Percentiles rank a stretch among this genome's conserved stretches.
Conservation (phyloP, 2,797 vertebrate genomes). For the Xenopus petersii region DNA sequence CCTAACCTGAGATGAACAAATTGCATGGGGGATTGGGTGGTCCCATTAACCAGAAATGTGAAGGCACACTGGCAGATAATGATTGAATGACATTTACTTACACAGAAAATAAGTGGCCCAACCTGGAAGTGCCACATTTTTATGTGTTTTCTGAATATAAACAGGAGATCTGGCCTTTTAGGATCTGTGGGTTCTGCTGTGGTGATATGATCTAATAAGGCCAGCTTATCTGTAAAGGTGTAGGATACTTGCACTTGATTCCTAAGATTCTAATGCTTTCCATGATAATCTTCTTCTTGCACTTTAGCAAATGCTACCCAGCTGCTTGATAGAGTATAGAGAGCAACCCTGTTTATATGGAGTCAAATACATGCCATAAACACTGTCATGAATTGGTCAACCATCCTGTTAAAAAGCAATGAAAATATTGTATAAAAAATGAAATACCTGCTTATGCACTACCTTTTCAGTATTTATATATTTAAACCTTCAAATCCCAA, state of each 20-base stretch:
- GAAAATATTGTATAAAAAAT: too few relatives aligned
- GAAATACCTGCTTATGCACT: too few relatives aligned
- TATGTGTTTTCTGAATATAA: slow-evolving; percentile 54
- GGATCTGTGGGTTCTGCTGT: background rate
- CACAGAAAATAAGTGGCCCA: slow-evolving; percentile 29
- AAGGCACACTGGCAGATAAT: slow-evolving; percentile 35
- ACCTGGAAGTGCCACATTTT: slow-evolving; percentile 65
- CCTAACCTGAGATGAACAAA: background rate
- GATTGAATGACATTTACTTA: slow-evolving; percentile 36
- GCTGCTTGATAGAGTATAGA: too few relatives aligned
- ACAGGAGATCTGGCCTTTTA: slow-evolving; percentile 26
- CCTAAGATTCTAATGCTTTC: background rate
- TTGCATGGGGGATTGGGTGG: background rate
- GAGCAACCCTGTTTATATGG: too few relatives aligned
- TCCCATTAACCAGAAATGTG: background rate
- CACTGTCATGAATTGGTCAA: too few relatives aligned
- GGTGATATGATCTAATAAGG: too few relatives aligned
- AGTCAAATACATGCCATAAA: too few relatives aligned
- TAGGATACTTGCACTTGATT: background rate
- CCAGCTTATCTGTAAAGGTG: slow-evolving; percentile 10
- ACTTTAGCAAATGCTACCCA: too few relatives aligned
- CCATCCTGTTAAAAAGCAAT: too few relatives aligned
- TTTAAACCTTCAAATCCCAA: too few relatives aligned
- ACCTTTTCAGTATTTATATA: too few relatives aligned
- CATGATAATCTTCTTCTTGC: background rate